Percentiles rank a stretch among this genome's conserved stretches.
phyloP scores from a whole-genome alignment of 1,140 invertebrate genomes.

The Aplysia californica region DNA sequence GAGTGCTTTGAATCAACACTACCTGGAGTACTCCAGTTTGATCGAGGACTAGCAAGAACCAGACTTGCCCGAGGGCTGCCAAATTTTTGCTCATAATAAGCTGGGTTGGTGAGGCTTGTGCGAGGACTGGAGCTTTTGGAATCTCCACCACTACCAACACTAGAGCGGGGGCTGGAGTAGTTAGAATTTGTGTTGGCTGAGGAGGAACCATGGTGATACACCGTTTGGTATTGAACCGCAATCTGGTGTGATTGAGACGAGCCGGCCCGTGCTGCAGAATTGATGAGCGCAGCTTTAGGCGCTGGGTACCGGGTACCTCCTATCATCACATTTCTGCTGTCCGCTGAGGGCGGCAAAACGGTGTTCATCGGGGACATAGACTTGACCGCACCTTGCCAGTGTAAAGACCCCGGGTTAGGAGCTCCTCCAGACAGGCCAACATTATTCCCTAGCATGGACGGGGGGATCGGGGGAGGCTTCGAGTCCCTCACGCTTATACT shows the following conservation, averaged over 20 bases:
- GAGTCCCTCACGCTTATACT: conserved; percentile 11
- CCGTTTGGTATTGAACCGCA: conserved; percentile 29
- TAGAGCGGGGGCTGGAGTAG: conserved; percentile 72
- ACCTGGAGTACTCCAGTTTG: conserved; percentile 69
- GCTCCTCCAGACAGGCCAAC: conserved; percentile 1
- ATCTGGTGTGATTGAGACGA: background rate
- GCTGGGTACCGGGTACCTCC: conserved; percentile 34
- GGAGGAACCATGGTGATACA: conserved; percentile 27
- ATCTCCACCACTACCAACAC: conserved; percentile 73
- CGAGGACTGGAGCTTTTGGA: conserved; percentile 74
- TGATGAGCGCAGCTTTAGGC: conserved; percentile 30
- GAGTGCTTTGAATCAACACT: conserved; percentile 70
- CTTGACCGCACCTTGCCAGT: conserved; percentile 16
- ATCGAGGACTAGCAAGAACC: conserved; percentile 69
- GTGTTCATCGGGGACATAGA: conserved; percentile 7
- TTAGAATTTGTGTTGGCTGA: conserved; percentile 51
- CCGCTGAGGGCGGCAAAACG: conserved; percentile 8
- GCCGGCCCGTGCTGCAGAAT: background rate
- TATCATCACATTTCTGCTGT: conserved; percentile 31
- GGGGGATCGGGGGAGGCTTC: conserved; percentile 33
- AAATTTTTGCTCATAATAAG: conserved; percentile 70
- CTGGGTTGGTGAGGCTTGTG: conserved; percentile 66
- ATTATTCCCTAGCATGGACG: conserved; percentile 26
- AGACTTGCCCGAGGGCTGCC: conserved; percentile 64
- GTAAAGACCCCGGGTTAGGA: background rate